Conservation (phyloP, 2,888 invertebrate genomes). For the Ectemnius continuus region DNA sequence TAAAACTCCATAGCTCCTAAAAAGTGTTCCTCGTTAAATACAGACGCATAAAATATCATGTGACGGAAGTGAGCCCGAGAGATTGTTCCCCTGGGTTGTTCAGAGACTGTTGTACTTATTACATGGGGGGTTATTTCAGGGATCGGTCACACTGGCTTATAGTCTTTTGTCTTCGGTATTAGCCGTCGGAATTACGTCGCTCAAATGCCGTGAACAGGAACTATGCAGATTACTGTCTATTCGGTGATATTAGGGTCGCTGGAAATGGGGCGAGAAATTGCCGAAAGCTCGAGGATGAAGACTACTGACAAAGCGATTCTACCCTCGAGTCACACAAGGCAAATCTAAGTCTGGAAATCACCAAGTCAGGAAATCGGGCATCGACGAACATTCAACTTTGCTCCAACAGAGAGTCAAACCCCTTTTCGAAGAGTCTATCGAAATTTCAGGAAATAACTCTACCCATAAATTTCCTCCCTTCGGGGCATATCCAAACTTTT, state of each 20-base stretch:
- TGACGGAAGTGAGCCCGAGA: too few species aligned
- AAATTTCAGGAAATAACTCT: too few species aligned
- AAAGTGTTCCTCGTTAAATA: too few species aligned
- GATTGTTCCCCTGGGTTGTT: too few species aligned
- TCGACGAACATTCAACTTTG: neutral
- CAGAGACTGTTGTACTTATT: too few species aligned
- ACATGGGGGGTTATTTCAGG: too few species aligned
- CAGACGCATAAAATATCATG: too few species aligned
- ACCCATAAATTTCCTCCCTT: too few species aligned
- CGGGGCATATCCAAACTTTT: too few species aligned
- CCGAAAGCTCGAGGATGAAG: neutral
- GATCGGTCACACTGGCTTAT: neutral
- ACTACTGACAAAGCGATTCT: neutral
- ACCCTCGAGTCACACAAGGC: neutral
- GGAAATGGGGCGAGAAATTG: constrained; percentile 2
- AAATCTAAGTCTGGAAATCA: neutral
- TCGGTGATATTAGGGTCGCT: neutral
- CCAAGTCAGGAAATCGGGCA: neutral
- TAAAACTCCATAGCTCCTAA: too few species aligned
- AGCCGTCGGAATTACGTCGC: neutral
- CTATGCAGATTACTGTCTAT: neutral
- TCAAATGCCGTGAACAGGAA: neutral
- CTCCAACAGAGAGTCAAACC: too few species aligned
- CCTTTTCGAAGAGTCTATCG: too few species aligned
- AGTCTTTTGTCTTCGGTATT: neutral